Evolutionary conservation across 2,797 vertebrate species (phyloP).

Genomic region (Euthynnus affinis): DNA sequence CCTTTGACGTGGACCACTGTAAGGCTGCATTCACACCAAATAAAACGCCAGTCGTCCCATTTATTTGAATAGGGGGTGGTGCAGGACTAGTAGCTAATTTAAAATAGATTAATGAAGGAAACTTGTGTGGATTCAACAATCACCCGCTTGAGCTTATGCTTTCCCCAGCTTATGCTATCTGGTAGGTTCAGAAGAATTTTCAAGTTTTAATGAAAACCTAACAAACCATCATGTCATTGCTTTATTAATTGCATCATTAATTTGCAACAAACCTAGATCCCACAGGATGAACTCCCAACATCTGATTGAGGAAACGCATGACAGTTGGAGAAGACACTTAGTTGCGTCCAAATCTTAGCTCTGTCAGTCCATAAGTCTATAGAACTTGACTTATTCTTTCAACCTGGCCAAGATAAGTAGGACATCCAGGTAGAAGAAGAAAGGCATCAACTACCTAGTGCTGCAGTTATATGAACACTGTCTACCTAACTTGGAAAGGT

Average conservation of each 20-base stretch:
- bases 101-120: too few relatives aligned
- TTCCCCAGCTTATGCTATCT: too few relatives aligned
- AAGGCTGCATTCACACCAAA: too few relatives aligned
- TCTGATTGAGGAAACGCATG: neutral
- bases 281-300: neutral
- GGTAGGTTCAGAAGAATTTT: neutral
- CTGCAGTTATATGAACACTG: slow-evolving; percentile 8
- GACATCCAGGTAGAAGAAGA: neutral
- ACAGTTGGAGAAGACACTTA: neutral
- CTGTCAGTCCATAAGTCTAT: neutral
- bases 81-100: too few relatives aligned
- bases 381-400: slow-evolving; percentile 1
- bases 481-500: too few relatives aligned
- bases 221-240: too few relatives aligned
- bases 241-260: too few relatives aligned
- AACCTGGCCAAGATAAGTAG: neutral
- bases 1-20: neutral
- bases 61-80: too few relatives aligned
- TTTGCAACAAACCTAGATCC: neutral
- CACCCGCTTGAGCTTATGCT: too few relatives aligned
- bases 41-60: too few relatives aligned
- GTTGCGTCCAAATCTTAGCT: neutral
- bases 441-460: neutral
- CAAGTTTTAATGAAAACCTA: too few relatives aligned
- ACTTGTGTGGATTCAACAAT: neutral